These are phyloP conservation scores for Discoglossus pictus DNA, from an alignment of 2,797 vertebrate genomes.

Conservation along the genomic window DNA sequence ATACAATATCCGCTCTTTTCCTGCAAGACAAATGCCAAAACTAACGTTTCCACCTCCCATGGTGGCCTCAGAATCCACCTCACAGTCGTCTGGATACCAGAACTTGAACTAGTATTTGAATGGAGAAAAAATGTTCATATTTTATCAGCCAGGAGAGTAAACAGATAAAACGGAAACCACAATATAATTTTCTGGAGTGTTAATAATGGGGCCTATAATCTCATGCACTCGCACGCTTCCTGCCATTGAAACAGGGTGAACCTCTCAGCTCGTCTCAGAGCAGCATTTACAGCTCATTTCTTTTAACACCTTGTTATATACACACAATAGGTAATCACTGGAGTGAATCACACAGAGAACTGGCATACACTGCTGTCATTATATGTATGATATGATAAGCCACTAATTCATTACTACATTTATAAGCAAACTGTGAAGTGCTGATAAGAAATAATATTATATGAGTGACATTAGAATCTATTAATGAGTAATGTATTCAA, in stretches of 20 bases:
- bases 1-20: conserved; percentile 70
- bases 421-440: too few species aligned
- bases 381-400: neutral
- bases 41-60: conserved; percentile 58
- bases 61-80: conserved; percentile 54
- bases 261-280: conserved; percentile 41
- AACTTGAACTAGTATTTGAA: conserved; percentile 56
- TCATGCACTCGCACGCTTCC: conserved; percentile 67
- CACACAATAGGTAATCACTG: conserved; percentile 12
- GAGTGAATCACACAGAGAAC: conserved; percentile 4
- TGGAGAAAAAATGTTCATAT: conserved; percentile 57
- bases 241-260: conserved; percentile 63
- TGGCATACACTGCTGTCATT: neutral
- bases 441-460: neutral
- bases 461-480: neutral
- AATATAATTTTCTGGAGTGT: conserved; percentile 63
- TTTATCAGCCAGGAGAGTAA: conserved; percentile 68
- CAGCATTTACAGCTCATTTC: conserved; percentile 37
- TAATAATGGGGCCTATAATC: conserved; percentile 71
- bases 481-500: neutral
- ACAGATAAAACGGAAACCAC: conserved; percentile 69
- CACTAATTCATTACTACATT: too few species aligned
- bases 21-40: conserved; percentile 67
- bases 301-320: conserved; percentile 41
- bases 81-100: conserved; percentile 59